Evolutionary conservation across 2,888 invertebrate genomes (phyloP).

Genomic region (Campoplex nolae): DNA sequence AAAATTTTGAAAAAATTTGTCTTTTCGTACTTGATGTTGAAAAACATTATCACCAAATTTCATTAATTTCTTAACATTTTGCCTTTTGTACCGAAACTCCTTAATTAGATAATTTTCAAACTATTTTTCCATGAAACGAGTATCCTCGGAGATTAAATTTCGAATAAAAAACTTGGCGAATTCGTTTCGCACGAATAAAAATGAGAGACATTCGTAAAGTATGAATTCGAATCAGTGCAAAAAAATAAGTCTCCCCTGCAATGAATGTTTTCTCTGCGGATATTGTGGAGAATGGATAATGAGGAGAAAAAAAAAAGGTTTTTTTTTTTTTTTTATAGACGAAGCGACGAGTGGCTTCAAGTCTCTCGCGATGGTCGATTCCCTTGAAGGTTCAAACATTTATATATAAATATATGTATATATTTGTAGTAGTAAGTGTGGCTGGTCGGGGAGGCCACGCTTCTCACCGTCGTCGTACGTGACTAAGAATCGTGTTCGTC

Average conservation of each 20-base stretch:
- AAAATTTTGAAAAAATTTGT: too few species aligned
- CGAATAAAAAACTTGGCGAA: too few species aligned
- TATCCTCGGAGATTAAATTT: too few species aligned
- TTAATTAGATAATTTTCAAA: too few species aligned
- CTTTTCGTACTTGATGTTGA: too few species aligned
- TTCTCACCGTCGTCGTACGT: constrained; percentile 49
- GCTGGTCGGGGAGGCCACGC: constrained; percentile 20
- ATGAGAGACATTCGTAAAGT: too few species aligned
- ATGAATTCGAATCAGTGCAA: too few species aligned
- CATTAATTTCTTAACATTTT: too few species aligned
- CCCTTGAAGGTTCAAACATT: constrained; percentile 44
- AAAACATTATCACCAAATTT: too few species aligned
- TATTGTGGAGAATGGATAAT: not conserved
- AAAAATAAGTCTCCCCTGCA: not conserved
- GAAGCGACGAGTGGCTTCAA: constrained; percentile 39
- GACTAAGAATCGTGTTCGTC: constrained; percentile 38
- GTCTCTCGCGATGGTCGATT: constrained; percentile 52
- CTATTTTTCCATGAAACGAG: too few species aligned
- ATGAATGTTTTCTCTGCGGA: constrained; percentile 31
- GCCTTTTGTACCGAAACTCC: too few species aligned
- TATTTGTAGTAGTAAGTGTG: constrained; percentile 28
- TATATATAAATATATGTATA: not conserved
- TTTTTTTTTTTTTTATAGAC: not conserved
- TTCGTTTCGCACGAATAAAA: too few species aligned
- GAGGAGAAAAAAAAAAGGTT: not conserved